Conservation (phyloP, 2,797 vertebrate species). For the Sarcophilus harrisii region DNA sequence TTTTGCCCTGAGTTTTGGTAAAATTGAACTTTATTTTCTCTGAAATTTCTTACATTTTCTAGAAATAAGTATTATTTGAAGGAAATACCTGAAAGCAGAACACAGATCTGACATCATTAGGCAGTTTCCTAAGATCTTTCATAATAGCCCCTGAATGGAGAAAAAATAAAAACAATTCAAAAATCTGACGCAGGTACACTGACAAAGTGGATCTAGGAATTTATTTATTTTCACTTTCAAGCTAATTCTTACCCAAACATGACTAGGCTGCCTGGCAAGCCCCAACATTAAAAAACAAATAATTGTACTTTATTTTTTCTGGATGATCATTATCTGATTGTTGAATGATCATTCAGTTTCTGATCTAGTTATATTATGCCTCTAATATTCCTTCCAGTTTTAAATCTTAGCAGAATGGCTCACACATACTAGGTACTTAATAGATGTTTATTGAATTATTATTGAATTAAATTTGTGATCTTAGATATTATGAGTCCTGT, state of each 20-base stretch:
- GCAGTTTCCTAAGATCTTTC: neutral
- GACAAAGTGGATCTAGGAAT: neutral
- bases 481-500: neutral
- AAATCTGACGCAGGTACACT: neutral
- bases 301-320: neutral
- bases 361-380: neutral
- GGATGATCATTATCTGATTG: neutral
- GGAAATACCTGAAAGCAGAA: neutral
- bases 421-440: neutral
- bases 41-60: neutral
- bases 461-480: neutral
- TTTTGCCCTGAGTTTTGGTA: neutral
- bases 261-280: neutral
- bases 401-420: neutral
- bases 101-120: neutral
- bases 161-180: neutral
- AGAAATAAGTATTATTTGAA: neutral
- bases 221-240: neutral
- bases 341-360: neutral
- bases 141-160: neutral
- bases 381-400: neutral
- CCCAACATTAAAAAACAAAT: neutral
- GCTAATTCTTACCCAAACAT: neutral
- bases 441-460: neutral
- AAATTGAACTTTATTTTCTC: neutral